A percentile compares a stretch with the other conserved stretches of the same genome.
Conservation (phyloP, 2,888 invertebrate species). For the Troides helena region DNA sequence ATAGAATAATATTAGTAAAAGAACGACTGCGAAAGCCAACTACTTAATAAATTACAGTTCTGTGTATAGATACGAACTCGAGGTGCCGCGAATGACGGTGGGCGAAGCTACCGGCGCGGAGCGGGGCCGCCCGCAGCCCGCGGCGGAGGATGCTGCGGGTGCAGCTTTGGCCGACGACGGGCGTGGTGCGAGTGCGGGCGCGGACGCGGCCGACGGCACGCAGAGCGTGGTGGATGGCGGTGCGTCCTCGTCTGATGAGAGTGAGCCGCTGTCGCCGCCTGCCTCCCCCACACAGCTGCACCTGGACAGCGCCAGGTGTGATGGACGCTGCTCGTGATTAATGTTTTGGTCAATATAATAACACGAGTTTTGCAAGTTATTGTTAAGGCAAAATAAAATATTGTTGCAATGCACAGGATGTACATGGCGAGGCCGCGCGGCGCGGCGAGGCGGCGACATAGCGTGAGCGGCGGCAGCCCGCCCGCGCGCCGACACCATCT, state of each 20-base stretch:
- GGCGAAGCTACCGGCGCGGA: constrained; percentile 16
- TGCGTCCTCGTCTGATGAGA: constrained; percentile 55
- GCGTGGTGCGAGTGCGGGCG: constrained; percentile 28
- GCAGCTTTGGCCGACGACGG: constrained; percentile 16
- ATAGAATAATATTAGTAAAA: no score
- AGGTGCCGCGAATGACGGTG: constrained; percentile 27
- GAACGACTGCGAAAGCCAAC: no score
- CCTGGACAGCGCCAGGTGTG: constrained; percentile 53
- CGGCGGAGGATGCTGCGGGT: constrained; percentile 24
- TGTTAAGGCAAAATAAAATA: neutral
- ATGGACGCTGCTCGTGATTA: neutral
- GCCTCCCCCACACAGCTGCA: constrained; percentile 61
- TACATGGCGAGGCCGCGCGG: constrained; percentile 60
- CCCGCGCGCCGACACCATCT: constrained; percentile 81
- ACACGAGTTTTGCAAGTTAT: neutral
- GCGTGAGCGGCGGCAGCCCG: constrained; percentile 92
- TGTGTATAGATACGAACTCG: constrained; percentile 33
- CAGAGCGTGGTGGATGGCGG: constrained; percentile 30
- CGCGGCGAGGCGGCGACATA: constrained; percentile 81
- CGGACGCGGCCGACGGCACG: constrained; percentile 29
- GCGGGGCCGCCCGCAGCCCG: constrained; percentile 24
- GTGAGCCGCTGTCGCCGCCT: constrained; percentile 69
- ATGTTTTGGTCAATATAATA: neutral
- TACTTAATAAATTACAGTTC: neutral
- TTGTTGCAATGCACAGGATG: constrained; percentile 5